Evolutionary conservation across 2,888 invertebrate species (phyloP).

Genomic region (Melikaiella ostensackeni): DNA sequence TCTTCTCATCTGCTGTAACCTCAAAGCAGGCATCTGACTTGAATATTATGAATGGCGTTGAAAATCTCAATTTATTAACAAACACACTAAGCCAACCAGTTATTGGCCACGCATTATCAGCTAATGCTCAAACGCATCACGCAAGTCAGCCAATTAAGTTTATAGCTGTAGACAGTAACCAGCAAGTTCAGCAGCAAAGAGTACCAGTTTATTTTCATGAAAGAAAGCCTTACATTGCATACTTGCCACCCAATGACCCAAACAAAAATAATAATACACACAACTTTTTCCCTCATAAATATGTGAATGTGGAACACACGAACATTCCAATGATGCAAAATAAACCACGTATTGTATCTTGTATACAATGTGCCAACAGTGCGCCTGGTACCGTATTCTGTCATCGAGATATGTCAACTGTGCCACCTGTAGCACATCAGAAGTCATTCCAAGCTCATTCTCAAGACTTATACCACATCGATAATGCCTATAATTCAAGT

Average conservation of each 20-base stretch:
- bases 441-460: background rate
- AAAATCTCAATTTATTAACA: background rate
- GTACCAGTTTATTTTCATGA: background rate
- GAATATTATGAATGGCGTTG: background rate
- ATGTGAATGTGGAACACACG: no score
- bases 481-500: background rate
- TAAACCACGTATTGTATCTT: background rate
- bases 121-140: background rate
- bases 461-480: background rate
- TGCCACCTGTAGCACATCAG: background rate
- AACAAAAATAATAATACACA: background rate
- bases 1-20: background rate
- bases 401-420: background rate
- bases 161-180: background rate
- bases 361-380: constrained; percentile 1
- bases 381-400: background rate
- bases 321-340: background rate
- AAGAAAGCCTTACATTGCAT: background rate
- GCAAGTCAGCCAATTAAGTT: constrained; percentile 7
- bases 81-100: background rate
- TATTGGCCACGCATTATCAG: background rate
- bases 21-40: background rate
- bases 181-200: background rate
- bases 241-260: background rate
- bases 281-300: no score